Base-by-base conservation (phyloP, 2,888 invertebrate species). In the Embidobia sp. region DNA sequence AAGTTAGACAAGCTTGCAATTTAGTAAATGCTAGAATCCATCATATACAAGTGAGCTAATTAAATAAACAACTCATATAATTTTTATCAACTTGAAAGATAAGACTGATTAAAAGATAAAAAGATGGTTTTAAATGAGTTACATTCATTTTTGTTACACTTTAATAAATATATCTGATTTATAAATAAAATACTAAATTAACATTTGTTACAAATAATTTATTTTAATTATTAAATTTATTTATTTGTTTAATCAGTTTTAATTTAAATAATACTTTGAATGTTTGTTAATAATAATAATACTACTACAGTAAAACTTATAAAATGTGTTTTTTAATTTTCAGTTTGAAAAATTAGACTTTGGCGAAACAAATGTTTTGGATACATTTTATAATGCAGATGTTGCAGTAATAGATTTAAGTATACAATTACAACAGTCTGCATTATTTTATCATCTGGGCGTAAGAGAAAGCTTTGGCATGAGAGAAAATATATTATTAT, bases 331-430 rank as follows among this genome's bases (percentile, higher is more conserved):
- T 10, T 29, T 22, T 22, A 6, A 7, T 16, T 92, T 92, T 73
- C 91, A 97, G 95, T 99, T 98, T 92, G 97, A 99, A 88, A 97
- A 97, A 89, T 91, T 99, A 80, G 99, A 99, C 90, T 99, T 98
- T 90, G 99, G 98, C 0, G 99, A 99, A 91, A 95, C 97, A 8
- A 96, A 96, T 90, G 96, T 97, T 0, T 90, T 98, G 84, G 98
- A 98, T 88, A 95, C 94, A 80, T 99, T 99, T 90, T 99, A 99
- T 90, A 98, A 98, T 93, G 99, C 99, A 0, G 99, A 99, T 90
- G 97, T 99, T 42, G 98, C 97, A 0, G 92, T 99, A 33, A 97
- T 99, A 37, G 99, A 99, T 90, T 92, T 99, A 82, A 97, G 97
- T 27, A 91, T 98, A 55, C 94, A 95, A 83, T 90, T 95, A 18